Conservation (phyloP, 2,888 invertebrate genomes). For the Choristoneura rosaceana region DNA sequence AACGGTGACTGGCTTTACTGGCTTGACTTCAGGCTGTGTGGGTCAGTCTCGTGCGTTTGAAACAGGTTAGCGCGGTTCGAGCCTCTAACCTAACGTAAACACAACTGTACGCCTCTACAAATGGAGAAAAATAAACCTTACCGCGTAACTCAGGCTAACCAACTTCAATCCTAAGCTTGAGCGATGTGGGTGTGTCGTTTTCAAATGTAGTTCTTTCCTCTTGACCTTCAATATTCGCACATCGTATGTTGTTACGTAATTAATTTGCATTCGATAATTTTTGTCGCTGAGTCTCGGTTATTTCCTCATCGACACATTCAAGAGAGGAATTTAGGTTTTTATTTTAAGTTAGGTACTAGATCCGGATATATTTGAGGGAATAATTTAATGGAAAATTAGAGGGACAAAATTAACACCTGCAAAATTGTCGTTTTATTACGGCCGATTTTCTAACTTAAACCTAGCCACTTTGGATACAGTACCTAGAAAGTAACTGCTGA, state of each 20-base stretch:
- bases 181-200: constrained; percentile 63
- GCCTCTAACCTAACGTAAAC: constrained; percentile 45
- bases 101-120: constrained; percentile 24
- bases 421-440: too few relatives aligned
- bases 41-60: constrained; percentile 54
- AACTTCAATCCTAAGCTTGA: constrained; percentile 43
- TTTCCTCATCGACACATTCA: background rate
- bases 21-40: constrained; percentile 48
- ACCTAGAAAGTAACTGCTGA: too few relatives aligned
- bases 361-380: background rate
- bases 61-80: constrained; percentile 60
- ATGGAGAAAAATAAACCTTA: constrained; percentile 55
- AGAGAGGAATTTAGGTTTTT: background rate
- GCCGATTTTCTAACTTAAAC: too few relatives aligned
- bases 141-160: constrained; percentile 34
- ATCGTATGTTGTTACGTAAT: constrained; percentile 7
- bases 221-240: constrained; percentile 34
- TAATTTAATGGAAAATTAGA: too few relatives aligned
- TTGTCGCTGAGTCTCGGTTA: background rate
- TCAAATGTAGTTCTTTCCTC: background rate
- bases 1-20: constrained; percentile 63
- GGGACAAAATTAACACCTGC: too few relatives aligned
- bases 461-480: too few relatives aligned
- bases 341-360: background rate
- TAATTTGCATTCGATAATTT: constrained; percentile 27